Base-by-base conservation (phyloP, 1,140 invertebrate genomes). In the Drosophila eugracilis region DNA sequence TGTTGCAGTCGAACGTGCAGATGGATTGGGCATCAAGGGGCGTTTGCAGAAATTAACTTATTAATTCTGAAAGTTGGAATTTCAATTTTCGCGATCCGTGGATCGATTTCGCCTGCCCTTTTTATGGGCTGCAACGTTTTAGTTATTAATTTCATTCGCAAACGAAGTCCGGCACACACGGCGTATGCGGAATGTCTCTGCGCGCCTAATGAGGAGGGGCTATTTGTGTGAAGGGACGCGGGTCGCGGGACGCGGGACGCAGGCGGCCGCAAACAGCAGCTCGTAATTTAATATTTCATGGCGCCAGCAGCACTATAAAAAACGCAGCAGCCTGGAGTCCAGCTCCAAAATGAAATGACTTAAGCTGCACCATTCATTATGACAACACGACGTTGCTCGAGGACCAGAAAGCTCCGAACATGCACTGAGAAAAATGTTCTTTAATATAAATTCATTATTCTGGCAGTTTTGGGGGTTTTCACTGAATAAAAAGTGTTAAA, bases 231-330 rank as follows among this genome's bases (percentile, higher is more conserved):
- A n/a, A 15, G 12, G 42, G 42, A 7, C 22, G 12, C 5, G 22
- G n/a, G 1, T 9, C 3, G 24, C 42, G 5, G 44, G 26, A 12
- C 9, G 19, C 28, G 49, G 50, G 28, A 47, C 48, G 44, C 10
- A 24, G 54, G 47, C 37, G 44, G 66, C 17, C 53, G 69, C 52
- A 83, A 86, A 88, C 81, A 86, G 81, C 81, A 88, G 81, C 81
- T 72, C 74, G 89, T 90, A 90, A 90, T 90, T 90, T 90, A 90
- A 90, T 90, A 90, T 90, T 90, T 90, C 72, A 90, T 90, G 89
- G 89, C 89, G 89, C 89, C 89, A 90, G 84, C 73, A 83, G 70
- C 73, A 83, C 89, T 85, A 90, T 90, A 89, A 90, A 90, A 90
- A 88, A 77, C 48, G 69, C 63, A 80, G 57, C 49, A 58, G 50